phyloP scores from a whole-genome alignment of 2,888 invertebrate species.

The Perizoma flavofasciatum region DNA sequence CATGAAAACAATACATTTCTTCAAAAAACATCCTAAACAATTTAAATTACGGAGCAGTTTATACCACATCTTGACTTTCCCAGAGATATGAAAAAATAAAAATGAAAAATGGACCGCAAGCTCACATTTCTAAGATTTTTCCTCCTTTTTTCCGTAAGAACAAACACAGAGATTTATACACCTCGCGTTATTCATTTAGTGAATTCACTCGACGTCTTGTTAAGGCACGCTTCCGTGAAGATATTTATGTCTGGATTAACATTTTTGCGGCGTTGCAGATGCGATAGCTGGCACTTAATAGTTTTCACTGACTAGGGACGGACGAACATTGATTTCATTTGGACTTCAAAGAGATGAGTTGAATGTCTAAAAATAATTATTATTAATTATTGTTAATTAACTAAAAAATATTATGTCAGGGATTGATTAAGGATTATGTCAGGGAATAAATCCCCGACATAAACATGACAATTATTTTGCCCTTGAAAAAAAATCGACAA shows the following conservation, averaged over 20 bases:
- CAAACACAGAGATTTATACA: constrained; percentile 39
- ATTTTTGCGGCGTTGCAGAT: constrained; percentile 23
- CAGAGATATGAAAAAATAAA: constrained; percentile 17
- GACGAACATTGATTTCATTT: background rate
- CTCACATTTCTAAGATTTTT: constrained; percentile 20
- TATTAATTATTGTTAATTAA: no score
- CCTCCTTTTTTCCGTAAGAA: constrained; percentile 34
- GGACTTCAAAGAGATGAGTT: no score
- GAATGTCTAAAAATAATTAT: no score
- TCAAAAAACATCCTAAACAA: no score
- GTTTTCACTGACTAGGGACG: constrained; percentile 18
- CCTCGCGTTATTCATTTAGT: constrained; percentile 35
- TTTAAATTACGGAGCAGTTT: background rate
- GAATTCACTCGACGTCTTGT: constrained; percentile 41
- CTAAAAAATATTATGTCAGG: no score
- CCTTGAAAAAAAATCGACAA: no score
- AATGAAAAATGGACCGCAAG: constrained; percentile 20
- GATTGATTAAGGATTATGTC: no score
- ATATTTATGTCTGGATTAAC: constrained; percentile 38
- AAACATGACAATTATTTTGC: no score
- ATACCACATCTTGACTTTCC: constrained; percentile 1
- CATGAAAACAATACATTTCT: no score
- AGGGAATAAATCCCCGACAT: no score
- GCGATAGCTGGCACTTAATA: constrained; percentile 22
- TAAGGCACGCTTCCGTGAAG: constrained; percentile 32